These are phyloP conservation scores for Orestias chungarensis DNA, from an alignment of 2,797 vertebrate genomes.

Conservation along the genomic window DNA sequence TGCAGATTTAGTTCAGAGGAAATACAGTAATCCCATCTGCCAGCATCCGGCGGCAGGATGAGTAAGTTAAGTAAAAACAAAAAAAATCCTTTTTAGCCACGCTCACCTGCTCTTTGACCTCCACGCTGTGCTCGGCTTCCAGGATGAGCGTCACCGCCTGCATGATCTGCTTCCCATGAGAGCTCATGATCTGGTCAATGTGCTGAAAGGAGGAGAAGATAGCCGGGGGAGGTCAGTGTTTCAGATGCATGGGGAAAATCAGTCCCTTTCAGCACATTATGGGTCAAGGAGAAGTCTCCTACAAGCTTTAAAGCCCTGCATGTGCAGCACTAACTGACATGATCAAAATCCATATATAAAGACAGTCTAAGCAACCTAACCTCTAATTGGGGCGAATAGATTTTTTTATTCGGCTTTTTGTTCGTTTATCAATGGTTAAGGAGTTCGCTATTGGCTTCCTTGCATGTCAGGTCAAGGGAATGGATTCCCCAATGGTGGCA, in stretches of 20 bases:
- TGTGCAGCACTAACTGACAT: neutral
- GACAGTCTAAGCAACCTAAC: neutral
- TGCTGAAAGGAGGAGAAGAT: conserved; percentile 79
- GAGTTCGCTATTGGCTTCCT: neutral
- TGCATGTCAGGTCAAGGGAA: neutral
- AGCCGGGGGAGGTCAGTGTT: neutral
- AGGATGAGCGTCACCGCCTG: conserved; percentile 98
- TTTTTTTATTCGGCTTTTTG: neutral
- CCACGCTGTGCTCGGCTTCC: conserved; percentile 94
- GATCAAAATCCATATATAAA: neutral
- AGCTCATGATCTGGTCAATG: conserved; percentile 99
- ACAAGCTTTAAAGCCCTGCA: neutral
- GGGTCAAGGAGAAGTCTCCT: neutral
- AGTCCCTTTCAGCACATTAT: conserved; percentile 2
- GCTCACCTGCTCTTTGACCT: conserved; percentile 97
- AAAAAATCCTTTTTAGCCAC: neutral
- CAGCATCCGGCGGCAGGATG: neutral
- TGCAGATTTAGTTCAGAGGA: neutral
- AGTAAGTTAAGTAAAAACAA: no score
- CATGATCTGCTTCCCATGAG: conserved; percentile 99
- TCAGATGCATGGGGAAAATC: neutral
- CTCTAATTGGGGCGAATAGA: neutral
- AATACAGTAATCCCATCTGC: neutral
- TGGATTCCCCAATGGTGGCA: neutral
- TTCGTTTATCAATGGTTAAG: neutral